Conservation (phyloP, 2,113 vertebrate genomes). For the Empidonax alnorum region DNA sequence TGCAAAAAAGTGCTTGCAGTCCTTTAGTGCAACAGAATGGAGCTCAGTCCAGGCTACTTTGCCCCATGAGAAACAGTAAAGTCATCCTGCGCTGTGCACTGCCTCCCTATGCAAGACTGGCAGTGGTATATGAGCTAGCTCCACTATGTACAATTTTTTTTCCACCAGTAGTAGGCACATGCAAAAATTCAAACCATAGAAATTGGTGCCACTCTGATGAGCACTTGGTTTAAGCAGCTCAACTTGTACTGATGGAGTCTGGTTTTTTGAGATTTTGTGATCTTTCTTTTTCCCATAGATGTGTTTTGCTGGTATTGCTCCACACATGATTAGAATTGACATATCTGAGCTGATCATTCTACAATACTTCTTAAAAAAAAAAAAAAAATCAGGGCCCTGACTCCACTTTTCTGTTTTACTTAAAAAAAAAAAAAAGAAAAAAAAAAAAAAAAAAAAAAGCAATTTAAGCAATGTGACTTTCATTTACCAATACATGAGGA, state of each 20-base stretch:
- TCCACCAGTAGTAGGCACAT: neutral
- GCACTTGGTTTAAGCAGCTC: neutral
- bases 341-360: neutral
- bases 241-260: neutral
- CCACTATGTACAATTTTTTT: neutral
- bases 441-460: neutral
- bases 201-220: neutral
- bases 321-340: neutral
- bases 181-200: neutral
- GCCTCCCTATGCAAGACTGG: neutral
- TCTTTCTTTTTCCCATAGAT: neutral
- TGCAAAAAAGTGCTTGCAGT: neutral
- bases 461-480: neutral
- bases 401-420: neutral
- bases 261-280: neutral
- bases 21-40: neutral
- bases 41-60: neutral
- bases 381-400: neutral
- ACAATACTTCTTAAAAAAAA: neutral
- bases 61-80: neutral
- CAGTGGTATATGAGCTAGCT: neutral
- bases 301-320: neutral
- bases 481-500: neutral
- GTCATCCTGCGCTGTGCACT: neutral
- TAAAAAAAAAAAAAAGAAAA: neutral